phyloP scores from a whole-genome alignment of 2,113 vertebrate genomes.

The Antennarius striatus region DNA sequence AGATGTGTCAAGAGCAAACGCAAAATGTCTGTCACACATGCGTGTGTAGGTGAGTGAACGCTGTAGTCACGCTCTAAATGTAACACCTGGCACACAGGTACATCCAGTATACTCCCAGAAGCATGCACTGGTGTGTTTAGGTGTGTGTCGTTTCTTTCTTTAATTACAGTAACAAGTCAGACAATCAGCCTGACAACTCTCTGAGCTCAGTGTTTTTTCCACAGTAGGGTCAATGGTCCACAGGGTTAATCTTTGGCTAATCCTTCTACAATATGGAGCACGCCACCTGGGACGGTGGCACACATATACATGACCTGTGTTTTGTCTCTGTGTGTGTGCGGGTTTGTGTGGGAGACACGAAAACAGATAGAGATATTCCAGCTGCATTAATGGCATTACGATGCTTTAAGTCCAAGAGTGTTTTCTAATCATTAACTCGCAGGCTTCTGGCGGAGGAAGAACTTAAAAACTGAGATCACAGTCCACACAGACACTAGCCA shows the following conservation, averaged over 20 bases:
- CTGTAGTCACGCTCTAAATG: background rate
- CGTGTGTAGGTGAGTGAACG: too few species aligned
- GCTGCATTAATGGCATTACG: conserved; percentile 25
- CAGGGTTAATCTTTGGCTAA: conserved; percentile 86
- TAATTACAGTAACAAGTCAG: conserved; percentile 74
- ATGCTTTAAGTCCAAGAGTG: conserved; percentile 31
- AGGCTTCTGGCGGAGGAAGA: conserved; percentile 48
- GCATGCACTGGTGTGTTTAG: conserved; percentile 20
- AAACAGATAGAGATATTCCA: conserved; percentile 6
- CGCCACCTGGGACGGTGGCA: conserved; percentile 62
- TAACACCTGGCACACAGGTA: background rate
- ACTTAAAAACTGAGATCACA: conserved; percentile 57
- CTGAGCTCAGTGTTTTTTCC: conserved; percentile 77
- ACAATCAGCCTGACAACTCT: conserved; percentile 28
- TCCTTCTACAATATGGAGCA: conserved; percentile 76
- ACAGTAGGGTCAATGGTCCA: conserved; percentile 83
- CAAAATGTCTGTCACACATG: background rate
- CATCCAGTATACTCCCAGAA: background rate
- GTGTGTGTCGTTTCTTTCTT: conserved; percentile 65
- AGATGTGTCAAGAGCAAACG: background rate
- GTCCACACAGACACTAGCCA: conserved; percentile 50
- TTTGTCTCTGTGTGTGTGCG: background rate
- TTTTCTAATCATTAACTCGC: conserved; percentile 65
- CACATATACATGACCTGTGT: conserved; percentile 5
- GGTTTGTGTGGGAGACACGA: background rate